These are phyloP conservation scores for Holacanthus passer DNA, from an alignment of 2,113 vertebrate species.

Conservation along the genomic window DNA sequence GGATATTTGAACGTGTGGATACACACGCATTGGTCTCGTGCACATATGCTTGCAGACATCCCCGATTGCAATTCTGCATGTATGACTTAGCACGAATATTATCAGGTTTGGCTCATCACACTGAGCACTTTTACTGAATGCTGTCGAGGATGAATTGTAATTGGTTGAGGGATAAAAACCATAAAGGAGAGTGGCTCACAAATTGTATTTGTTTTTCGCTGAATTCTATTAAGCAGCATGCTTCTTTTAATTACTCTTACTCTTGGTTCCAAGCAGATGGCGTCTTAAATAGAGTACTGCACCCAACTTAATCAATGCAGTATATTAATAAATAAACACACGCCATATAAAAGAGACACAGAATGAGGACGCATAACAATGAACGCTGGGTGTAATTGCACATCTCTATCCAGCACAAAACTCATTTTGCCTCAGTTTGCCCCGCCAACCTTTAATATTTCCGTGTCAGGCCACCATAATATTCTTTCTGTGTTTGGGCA, in stretches of 20 bases:
- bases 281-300: constrained; percentile 62
- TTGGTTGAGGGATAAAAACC: constrained; percentile 62
- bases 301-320: constrained; percentile 61
- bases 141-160: constrained; percentile 59
- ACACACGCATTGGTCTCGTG: background rate
- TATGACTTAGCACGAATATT: constrained; percentile 46
- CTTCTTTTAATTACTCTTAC: constrained; percentile 82
- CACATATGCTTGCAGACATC: constrained; percentile 30
- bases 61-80: constrained; percentile 10
- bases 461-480: background rate
- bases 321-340: constrained; percentile 69
- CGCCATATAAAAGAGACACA: constrained; percentile 52
- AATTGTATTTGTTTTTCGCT: constrained; percentile 65
- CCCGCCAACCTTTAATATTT: constrained; percentile 25
- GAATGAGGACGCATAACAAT: constrained; percentile 40
- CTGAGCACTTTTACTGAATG: constrained; percentile 32
- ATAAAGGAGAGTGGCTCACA: constrained; percentile 66
- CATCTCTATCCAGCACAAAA: constrained; percentile 51
- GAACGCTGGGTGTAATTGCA: constrained; percentile 43
- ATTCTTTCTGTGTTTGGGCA: background rate
- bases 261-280: constrained; percentile 78
- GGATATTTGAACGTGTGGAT: background rate
- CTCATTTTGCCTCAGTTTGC: constrained; percentile 39
- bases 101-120: constrained; percentile 51
- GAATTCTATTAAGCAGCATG: constrained; percentile 76